Evolutionary conservation across 2,888 invertebrate genomes (phyloP).

Genomic region (Bugula neritina): DNA sequence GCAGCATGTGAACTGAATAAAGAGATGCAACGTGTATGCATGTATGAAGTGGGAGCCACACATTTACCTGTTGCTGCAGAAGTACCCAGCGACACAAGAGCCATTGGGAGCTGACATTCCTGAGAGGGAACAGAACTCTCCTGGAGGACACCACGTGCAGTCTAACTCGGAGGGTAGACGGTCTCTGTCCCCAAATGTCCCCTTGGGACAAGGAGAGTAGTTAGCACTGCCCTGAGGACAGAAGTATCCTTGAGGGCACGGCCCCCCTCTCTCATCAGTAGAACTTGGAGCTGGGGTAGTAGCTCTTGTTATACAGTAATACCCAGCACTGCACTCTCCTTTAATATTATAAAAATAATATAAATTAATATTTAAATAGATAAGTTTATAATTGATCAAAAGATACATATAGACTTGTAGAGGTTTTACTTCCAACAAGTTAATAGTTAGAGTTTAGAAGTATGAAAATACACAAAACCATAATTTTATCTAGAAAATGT

Average conservation of each 20-base stretch:
- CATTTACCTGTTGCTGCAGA: slow-evolving; percentile 43
- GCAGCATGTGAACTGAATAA: too few relatives aligned
- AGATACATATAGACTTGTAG: too few relatives aligned
- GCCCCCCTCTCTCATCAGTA: slow-evolving; percentile 35
- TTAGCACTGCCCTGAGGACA: slow-evolving; percentile 39
- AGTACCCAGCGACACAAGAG: slow-evolving; percentile 44
- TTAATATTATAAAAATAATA: too few relatives aligned
- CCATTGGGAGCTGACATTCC: slow-evolving; percentile 41
- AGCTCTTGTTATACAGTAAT: slow-evolving; percentile 42
- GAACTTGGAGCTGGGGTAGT: slow-evolving; percentile 36
- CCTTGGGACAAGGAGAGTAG: slow-evolving; percentile 44
- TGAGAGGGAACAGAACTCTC: slow-evolving; percentile 43
- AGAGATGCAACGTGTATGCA: too few relatives aligned
- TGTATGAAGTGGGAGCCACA: too few relatives aligned
- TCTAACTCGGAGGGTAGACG: slow-evolving; percentile 40
- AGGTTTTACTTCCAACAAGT: too few relatives aligned
- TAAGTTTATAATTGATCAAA: too few relatives aligned
- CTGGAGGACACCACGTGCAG: slow-evolving; percentile 47
- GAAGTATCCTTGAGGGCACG: slow-evolving; percentile 45
- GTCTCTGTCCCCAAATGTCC: slow-evolving; percentile 44
- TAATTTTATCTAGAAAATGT: too few relatives aligned
- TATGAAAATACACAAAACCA: too few relatives aligned
- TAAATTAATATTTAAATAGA: too few relatives aligned
- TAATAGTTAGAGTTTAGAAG: too few relatives aligned
- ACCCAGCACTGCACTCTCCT: slow-evolving; percentile 30